A percentile compares a stretch with the other conserved stretches of the same genome.
Evolutionary conservation across 2,113 vertebrate species (phyloP).

Genomic region (Misgurnus mizolepis): DNA sequence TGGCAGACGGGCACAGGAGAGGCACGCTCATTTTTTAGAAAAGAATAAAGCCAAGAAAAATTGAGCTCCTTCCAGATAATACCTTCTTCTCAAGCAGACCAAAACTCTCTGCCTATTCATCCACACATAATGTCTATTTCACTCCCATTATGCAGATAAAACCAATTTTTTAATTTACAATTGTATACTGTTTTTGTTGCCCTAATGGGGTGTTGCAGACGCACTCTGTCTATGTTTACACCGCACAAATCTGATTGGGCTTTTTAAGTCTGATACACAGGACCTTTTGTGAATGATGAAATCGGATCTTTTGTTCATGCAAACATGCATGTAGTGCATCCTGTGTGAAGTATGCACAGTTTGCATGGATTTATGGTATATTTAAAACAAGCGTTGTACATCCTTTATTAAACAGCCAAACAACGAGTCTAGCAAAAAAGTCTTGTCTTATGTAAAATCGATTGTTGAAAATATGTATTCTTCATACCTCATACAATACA

Average conservation of each 20-base stretch:
- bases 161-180: too few relatives aligned
- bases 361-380: background rate
- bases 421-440: background rate
- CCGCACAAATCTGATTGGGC: too few relatives aligned
- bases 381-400: background rate
- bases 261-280: too few relatives aligned
- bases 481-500: slow-evolving; percentile 17
- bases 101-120: background rate
- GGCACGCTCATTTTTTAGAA: slow-evolving; percentile 34
- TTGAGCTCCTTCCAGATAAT: slow-evolving; percentile 18
- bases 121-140: background rate
- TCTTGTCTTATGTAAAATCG: background rate
- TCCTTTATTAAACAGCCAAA: background rate
- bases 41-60: background rate
- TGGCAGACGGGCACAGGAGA: slow-evolving; percentile 44
- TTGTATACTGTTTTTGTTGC: too few relatives aligned
- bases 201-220: slow-evolving; percentile 5
- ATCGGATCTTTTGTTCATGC: too few relatives aligned
- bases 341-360: too few relatives aligned
- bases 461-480: background rate
- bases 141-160: background rate
- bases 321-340: too few relatives aligned
- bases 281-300: too few relatives aligned
- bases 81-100: slow-evolving; percentile 7
- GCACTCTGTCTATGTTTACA: too few relatives aligned